Evolutionary conservation across 2,888 invertebrate species (phyloP).

Genomic region (Punctoribates punctum): DNA sequence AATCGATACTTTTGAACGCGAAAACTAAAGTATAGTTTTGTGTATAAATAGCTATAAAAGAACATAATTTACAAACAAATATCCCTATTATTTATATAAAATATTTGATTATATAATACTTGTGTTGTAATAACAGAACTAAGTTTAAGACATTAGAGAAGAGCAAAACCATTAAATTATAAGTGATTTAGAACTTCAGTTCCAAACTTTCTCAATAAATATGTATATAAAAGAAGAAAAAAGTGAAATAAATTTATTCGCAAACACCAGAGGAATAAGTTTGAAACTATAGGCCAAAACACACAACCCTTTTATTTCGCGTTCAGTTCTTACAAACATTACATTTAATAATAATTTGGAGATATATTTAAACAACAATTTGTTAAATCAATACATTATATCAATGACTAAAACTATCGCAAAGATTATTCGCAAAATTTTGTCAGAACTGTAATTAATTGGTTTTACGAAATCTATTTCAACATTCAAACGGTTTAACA

Average conservation of each 20-base stretch:
- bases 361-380: neutral
- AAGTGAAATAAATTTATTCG: neutral
- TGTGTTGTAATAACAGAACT: slow-evolving; percentile 5
- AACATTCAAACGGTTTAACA: neutral
- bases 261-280: neutral
- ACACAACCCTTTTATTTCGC: no score
- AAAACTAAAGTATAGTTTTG: slow-evolving; percentile 11
- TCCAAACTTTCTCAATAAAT: slow-evolving; percentile 7
- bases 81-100: slow-evolving; percentile 25
- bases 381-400: neutral
- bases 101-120: slow-evolving; percentile 18
- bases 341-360: no score
- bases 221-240: neutral
- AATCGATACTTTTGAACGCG: slow-evolving; percentile 5
- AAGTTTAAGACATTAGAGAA: slow-evolving; percentile 23
- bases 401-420: neutral
- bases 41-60: slow-evolving; percentile 28
- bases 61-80: slow-evolving; percentile 32
- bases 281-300: neutral
- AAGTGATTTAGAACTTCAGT: neutral
- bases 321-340: no score
- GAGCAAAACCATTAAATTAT: slow-evolving; percentile 19
- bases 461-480: no score
- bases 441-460: no score
- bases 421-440: neutral